phyloP scores from a whole-genome alignment of 2,888 invertebrate genomes.

The Tenthredo scrophulariae region DNA sequence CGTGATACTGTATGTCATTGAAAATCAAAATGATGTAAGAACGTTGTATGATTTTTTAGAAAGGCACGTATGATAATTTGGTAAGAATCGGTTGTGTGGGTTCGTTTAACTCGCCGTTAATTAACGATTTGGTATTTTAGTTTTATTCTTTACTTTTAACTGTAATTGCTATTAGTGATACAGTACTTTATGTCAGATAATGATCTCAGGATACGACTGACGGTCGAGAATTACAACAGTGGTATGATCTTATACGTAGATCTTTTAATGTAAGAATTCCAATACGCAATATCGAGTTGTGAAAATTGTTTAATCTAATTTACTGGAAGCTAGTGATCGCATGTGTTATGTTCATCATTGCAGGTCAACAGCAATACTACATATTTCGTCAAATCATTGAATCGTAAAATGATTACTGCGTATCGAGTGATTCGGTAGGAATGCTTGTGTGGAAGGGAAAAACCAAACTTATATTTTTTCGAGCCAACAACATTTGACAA shows the following conservation, averaged over 20 bases:
- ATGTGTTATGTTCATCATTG: background rate
- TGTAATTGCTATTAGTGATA: background rate
- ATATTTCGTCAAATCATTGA: background rate
- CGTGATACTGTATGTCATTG: background rate
- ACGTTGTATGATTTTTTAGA: background rate
- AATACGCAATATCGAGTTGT: background rate
- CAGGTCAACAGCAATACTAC: too few relatives aligned
- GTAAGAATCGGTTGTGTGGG: background rate
- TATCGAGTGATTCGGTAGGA: background rate
- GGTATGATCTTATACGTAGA: background rate
- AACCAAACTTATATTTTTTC: background rate
- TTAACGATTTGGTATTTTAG: background rate
- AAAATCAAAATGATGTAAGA: constrained; percentile 6
- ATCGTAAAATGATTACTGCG: background rate
- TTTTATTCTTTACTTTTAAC: background rate
- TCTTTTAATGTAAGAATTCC: background rate
- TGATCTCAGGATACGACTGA: background rate
- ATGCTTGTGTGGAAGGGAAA: background rate
- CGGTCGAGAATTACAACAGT: background rate
- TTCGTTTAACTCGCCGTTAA: constrained; percentile 1
- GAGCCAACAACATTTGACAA: background rate
- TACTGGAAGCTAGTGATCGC: background rate
- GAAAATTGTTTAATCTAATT: background rate
- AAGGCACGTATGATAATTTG: background rate
- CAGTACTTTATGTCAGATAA: background rate